A percentile compares a stretch with the other conserved stretches of the same genome.
Conservation (phyloP, 2,113 vertebrate genomes). For the Pan troglodytes region NHGRI_mPanTro3-v2.1_pri NC_072408.2:56023501-56024000, state of each 20-base stretch:
- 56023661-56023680: not conserved
- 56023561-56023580: not conserved
- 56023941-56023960: conserved; percentile 9
- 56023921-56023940: conserved; percentile 63
- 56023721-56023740: not conserved
- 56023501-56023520: not conserved
- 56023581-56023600: not conserved
- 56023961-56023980: not conserved
- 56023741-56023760: not conserved
- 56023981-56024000: not conserved
- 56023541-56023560: not conserved
- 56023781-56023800: not conserved
- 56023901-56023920: conserved; percentile 32
- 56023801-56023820: conserved; percentile 13
- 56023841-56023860: conserved; percentile 9
- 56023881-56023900: not conserved
- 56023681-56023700: not conserved
- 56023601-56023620: not conserved
- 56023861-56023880: conserved; percentile 51
- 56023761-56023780: not conserved
- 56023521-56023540: not conserved
- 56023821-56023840: conserved; percentile 44
- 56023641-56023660: not conserved
- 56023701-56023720: not conserved
- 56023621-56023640: not conserved